Evolutionary conservation across 92 coral and sea anemone genomes (phyloP).

Genomic region (Epizoanthus rinbou): DNA sequence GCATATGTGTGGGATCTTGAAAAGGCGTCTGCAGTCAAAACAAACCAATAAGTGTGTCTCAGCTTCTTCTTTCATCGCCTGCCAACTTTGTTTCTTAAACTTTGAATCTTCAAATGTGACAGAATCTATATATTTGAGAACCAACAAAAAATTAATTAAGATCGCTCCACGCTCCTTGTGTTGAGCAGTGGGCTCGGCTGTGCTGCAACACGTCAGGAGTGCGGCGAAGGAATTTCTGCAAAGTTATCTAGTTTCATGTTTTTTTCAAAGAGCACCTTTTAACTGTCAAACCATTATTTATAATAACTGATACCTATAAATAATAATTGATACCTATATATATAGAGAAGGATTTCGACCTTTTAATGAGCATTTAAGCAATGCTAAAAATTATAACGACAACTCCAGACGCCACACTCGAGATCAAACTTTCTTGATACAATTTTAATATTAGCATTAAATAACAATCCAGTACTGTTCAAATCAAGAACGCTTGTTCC

Average conservation of each 20-base stretch:
- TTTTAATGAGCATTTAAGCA: conserved; percentile 44
- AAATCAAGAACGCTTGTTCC: neutral
- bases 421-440: conserved; percentile 14
- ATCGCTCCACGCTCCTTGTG: conserved; percentile 26
- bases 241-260: conserved; percentile 10
- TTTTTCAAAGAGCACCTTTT: conserved; percentile 28
- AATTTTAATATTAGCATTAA: conserved; percentile 42
- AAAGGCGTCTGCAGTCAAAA: too few relatives aligned
- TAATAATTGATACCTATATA: conserved; percentile 18
- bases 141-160: conserved; percentile 17
- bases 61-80: too few relatives aligned
- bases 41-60: too few relatives aligned
- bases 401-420: conserved; percentile 29
- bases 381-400: conserved; percentile 43
- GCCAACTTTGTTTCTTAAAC: too few relatives aligned
- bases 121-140: neutral
- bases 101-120: neutral
- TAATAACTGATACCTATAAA: conserved; percentile 26
- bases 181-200: conserved; percentile 12
- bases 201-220: neutral
- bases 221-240: conserved; percentile 32
- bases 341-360: conserved; percentile 22
- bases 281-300: conserved; percentile 44
- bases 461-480: conserved; percentile 17
- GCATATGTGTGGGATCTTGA: too few relatives aligned